A percentile compares a stretch with the other conserved stretches of the same genome.
These are phyloP conservation scores for Muntiacus muntjak DNA, from an alignment of 2,113 vertebrate genomes.

Conservation along the genomic window DNA sequence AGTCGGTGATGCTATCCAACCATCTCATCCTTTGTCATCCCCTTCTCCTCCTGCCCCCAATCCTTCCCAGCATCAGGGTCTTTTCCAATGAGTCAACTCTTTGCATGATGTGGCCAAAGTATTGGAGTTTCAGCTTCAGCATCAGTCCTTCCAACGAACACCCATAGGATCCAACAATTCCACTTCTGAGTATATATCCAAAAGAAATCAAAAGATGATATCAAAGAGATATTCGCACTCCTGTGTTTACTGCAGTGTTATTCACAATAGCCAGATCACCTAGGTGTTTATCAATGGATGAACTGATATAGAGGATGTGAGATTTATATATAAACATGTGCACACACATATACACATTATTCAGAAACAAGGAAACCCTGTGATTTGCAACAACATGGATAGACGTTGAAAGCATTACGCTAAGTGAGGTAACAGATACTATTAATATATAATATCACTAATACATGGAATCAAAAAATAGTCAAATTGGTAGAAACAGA, in stretches of 20 bases:
- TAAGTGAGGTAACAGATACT: neutral
- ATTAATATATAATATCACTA: neutral
- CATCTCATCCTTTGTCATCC: no score
- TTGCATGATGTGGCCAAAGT: no score
- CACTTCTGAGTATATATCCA: neutral
- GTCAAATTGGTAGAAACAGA: neutral
- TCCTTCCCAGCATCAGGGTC: no score
- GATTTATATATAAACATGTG: neutral
- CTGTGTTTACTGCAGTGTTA: neutral
- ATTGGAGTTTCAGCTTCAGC: no score
- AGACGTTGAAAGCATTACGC: neutral
- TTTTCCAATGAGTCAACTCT: no score
- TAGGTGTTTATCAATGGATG: neutral
- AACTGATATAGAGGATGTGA: neutral
- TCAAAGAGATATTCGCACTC: neutral
- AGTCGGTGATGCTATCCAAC: no score
- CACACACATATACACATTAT: neutral
- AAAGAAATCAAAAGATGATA: neutral
- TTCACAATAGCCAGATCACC: neutral
- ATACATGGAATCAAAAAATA: neutral
- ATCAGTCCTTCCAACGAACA: no score
- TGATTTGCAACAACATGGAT: neutral
- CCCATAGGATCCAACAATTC: neutral
- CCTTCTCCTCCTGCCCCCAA: no score
- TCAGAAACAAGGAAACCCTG: neutral